phyloP scores from a whole-genome alignment of 1,140 invertebrate genomes.

The Stenopsyche tienmushanensis region DNA sequence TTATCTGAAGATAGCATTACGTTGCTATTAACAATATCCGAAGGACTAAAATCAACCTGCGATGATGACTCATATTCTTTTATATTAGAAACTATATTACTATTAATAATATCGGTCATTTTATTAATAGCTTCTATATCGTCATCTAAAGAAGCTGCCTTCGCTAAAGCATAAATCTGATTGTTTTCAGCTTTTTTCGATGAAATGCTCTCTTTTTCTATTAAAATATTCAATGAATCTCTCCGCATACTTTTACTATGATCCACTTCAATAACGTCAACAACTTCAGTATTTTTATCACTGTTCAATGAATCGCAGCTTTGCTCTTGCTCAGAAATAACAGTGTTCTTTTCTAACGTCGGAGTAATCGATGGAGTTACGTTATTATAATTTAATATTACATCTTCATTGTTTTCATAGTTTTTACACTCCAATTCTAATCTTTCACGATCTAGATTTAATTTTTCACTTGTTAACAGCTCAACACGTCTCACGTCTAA shows the following conservation, averaged over 20 bases:
- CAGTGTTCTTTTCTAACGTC: too few species aligned
- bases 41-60: conserved; percentile 37
- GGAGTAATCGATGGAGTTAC: too few species aligned
- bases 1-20: conserved; percentile 9
- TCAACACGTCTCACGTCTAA: conserved; percentile 58
- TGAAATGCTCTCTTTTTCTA: not conserved
- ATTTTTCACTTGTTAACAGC: conserved; percentile 52
- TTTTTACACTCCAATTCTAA: conserved; percentile 51
- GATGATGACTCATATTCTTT: conserved; percentile 43
- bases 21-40: conserved; percentile 47
- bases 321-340: too few species aligned
- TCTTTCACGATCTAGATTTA: conserved; percentile 53
- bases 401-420: not conserved
- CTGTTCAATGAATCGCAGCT: not conserved
- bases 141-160: not conserved
- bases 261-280: not conserved
- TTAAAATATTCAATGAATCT: not conserved
- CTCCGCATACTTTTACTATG: not conserved
- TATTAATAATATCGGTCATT: conserved; percentile 27
- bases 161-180: too few species aligned
- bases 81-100: conserved; percentile 37
- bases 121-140: not conserved
- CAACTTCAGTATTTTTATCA: not conserved
- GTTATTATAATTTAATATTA: too few species aligned
- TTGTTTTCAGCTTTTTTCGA: conserved; percentile 2